A percentile compares a stretch with the other conserved stretches of the same genome.
Evolutionary conservation across 2,888 invertebrate genomes (phyloP).

Genomic region (Stramonita haemastoma): DNA sequence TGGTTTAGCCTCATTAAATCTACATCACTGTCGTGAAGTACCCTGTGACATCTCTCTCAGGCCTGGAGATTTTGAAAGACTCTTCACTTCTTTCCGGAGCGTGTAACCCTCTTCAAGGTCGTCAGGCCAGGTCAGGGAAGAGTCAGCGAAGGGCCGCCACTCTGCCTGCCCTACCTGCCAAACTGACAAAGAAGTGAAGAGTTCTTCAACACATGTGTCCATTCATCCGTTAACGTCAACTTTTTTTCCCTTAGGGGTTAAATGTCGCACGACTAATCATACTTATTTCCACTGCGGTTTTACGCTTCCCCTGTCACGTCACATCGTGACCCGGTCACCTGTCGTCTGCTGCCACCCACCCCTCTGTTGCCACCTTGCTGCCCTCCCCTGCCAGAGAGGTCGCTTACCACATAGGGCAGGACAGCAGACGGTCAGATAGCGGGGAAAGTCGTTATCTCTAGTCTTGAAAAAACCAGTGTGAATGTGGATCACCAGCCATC

Average conservation of each 20-base stretch:
- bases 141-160: background rate
- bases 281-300: constrained; percentile 1
- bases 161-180: background rate
- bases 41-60: too few relatives aligned
- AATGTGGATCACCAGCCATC: background rate
- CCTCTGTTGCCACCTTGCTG: background rate
- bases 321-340: constrained; percentile 2
- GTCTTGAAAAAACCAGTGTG: background rate
- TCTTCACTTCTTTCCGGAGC: background rate
- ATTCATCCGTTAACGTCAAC: constrained; percentile 3
- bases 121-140: background rate
- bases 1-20: too few relatives aligned
- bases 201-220: background rate
- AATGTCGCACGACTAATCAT: background rate
- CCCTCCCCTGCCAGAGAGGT: background rate
- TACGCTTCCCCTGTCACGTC: constrained; percentile 3
- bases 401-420: constrained; percentile 4
- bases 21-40: too few relatives aligned
- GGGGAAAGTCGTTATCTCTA: background rate
- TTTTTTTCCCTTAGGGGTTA: background rate
- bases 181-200: background rate
- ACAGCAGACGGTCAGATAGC: background rate
- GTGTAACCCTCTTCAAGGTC: background rate
- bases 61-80: background rate
- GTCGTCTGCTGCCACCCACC: background rate